These are phyloP conservation scores for Microcebus griseorufus DNA, from an alignment of 2,113 vertebrate species.

Conservation along the genomic window DNA sequence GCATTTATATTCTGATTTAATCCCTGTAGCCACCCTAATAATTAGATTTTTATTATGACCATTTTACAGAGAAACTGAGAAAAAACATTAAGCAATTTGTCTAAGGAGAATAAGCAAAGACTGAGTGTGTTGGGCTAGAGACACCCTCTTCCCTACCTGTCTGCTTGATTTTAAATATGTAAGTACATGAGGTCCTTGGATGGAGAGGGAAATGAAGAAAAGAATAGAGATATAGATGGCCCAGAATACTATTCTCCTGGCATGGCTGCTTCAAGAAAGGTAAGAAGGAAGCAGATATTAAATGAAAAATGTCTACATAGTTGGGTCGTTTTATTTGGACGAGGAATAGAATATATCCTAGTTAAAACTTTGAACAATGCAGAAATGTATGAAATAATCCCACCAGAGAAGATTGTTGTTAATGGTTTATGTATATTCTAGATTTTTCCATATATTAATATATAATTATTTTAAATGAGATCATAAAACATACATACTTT, in stretches of 20 bases:
- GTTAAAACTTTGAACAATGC: not conserved
- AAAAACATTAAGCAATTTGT: not conserved
- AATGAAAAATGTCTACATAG: not conserved
- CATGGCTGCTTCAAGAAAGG: not conserved
- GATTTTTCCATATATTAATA: not conserved
- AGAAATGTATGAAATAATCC: not conserved
- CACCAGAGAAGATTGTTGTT: not conserved
- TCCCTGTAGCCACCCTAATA: not conserved
- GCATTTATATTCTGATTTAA: not conserved
- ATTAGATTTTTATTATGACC: not conserved
- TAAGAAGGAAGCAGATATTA: not conserved
- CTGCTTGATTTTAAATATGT: not conserved
- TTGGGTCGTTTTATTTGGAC: not conserved
- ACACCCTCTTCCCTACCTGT: not conserved
- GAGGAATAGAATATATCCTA: not conserved
- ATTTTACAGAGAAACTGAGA: not conserved
- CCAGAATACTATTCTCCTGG: not conserved
- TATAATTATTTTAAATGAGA: not conserved
- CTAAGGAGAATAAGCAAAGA: not conserved
- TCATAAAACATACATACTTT: too few relatives aligned
- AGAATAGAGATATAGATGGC: not conserved
- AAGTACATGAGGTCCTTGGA: not conserved
- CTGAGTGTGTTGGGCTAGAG: not conserved
- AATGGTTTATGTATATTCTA: not conserved
- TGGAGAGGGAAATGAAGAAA: not conserved